phyloP scores from a whole-genome alignment of 2,888 invertebrate genomes.

The Drosophila paramelanica region DNA sequence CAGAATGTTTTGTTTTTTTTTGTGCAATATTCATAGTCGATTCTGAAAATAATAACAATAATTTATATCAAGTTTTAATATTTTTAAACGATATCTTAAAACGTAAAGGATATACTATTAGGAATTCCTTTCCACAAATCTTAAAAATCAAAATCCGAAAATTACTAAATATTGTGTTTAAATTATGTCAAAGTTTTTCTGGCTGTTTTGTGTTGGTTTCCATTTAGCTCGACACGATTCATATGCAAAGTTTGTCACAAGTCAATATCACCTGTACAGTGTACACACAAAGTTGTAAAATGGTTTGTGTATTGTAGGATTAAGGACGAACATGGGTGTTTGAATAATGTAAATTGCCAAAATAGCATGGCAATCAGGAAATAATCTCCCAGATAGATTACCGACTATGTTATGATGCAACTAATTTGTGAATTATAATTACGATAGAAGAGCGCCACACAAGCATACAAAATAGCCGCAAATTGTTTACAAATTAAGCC shows the following conservation, averaged over 20 bases:
- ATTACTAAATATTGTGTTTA: too few relatives aligned
- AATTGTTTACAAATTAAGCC: conserved; percentile 74
- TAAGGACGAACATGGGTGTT: conserved; percentile 45
- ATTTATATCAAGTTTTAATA: too few relatives aligned
- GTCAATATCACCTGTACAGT: conserved; percentile 33
- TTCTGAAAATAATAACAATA: too few relatives aligned
- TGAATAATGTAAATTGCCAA: conserved; percentile 71
- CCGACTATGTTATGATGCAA: conserved; percentile 30
- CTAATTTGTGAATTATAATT: conserved; percentile 59
- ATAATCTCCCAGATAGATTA: conserved; percentile 52
- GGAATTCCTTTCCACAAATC: too few relatives aligned
- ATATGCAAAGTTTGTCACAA: conserved; percentile 8
- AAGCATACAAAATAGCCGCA: conserved; percentile 37
- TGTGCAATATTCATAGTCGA: too few relatives aligned
- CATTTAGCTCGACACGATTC: background rate
- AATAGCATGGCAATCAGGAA: conserved; percentile 51
- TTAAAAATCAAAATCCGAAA: too few relatives aligned
- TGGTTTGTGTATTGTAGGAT: conserved; percentile 52
- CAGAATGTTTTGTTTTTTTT: too few relatives aligned
- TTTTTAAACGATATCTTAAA: too few relatives aligned
- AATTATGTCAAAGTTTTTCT: too few relatives aligned
- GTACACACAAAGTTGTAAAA: conserved; percentile 47
- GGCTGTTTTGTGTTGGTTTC: too few relatives aligned
- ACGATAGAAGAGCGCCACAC: conserved; percentile 38
- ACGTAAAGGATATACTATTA: too few relatives aligned